Evolutionary conservation across 92 coral and sea anemone genomes (phyloP).

Genomic region (Pocillopora meandrina): DNA sequence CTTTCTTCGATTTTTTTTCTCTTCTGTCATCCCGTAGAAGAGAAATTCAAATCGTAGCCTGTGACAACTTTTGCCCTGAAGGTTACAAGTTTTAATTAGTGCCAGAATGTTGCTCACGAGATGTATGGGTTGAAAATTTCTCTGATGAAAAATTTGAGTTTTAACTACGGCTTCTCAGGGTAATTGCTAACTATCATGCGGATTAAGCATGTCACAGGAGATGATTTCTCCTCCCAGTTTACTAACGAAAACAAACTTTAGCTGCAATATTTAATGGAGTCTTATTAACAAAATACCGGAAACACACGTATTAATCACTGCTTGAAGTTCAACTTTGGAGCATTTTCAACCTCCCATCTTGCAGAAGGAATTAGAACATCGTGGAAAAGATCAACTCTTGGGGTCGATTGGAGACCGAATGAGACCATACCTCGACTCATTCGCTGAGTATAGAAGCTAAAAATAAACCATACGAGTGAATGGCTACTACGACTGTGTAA

Average conservation of each 20-base stretch:
- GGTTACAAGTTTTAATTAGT: no score
- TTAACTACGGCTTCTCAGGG: no score
- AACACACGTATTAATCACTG: slow-evolving; percentile 11
- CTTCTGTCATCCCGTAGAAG: neutral
- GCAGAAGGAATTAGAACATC: neutral
- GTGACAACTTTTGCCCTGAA: neutral
- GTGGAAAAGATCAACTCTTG: neutral
- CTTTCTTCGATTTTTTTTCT: neutral
- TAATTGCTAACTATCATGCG: no score
- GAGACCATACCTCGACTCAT: neutral
- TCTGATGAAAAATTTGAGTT: no score
- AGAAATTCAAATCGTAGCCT: neutral
- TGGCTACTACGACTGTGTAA: neutral
- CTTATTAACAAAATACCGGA: slow-evolving; percentile 16
- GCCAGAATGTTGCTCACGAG: no score
- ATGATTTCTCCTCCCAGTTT: neutral
- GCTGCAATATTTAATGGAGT: slow-evolving; percentile 7
- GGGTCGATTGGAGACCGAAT: neutral
- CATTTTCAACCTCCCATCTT: slow-evolving; percentile 8
- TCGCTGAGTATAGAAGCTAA: neutral
- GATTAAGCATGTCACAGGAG: neutral
- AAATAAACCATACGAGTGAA: neutral
- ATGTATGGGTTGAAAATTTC: no score
- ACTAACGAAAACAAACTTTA: neutral
- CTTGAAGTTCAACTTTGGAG: slow-evolving; percentile 14